Evolutionary conservation across 2,888 invertebrate genomes (phyloP), one percentile per base, ranked within the genome.

Genomic region (Geotrupes spiniger): DNA sequence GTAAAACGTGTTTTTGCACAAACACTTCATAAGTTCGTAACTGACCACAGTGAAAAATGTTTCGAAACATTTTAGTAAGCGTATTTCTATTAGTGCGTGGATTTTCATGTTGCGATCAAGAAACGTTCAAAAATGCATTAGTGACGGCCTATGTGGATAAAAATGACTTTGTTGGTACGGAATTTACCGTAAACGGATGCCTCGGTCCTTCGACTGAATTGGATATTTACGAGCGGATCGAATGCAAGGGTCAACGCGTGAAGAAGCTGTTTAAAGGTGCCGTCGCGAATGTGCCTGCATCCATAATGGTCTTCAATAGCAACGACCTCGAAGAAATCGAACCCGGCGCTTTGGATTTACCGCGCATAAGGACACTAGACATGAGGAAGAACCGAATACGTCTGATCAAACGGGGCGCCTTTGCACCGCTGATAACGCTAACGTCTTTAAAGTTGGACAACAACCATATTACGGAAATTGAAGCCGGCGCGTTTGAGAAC

Each of bases 401-500:
- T 2, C 15, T 42, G 12, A 10, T 54, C 10, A 31, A 37, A 10
- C 36, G 42, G 33, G 47, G 45, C 5, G 46, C 49, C 9, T 36
- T 54, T 4, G 26, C 15, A 8, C 36, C 51, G n/a, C 33, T 54
- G 47, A 21, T 26, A n/a, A 40, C 49, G 8, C 31, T 54, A 26
- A 27, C 36, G 16, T 46, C 17, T 1, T 25, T 54, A 16, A 37
- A 44, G 27, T 39, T 54, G 6, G 38, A 16, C 5, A 28, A 41
- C n/a, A 54, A 54, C 26, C 33, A 16, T n/a, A 46, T 54, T n/a
- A 44, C 33, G 8, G 41, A 44, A 45, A 45, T 54, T 17, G 42
- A 42, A 31, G 38, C 37, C 8, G 49, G 29, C 4, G 25, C 54
- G 6, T 54, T 54, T 12, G 29, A 31, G 4, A 42, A 54, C 27